Percentiles rank a stretch among this genome's conserved stretches.
Evolutionary conservation across 2,113 vertebrate genomes (phyloP).

Genomic region (Solenodon paradoxus): DNA sequence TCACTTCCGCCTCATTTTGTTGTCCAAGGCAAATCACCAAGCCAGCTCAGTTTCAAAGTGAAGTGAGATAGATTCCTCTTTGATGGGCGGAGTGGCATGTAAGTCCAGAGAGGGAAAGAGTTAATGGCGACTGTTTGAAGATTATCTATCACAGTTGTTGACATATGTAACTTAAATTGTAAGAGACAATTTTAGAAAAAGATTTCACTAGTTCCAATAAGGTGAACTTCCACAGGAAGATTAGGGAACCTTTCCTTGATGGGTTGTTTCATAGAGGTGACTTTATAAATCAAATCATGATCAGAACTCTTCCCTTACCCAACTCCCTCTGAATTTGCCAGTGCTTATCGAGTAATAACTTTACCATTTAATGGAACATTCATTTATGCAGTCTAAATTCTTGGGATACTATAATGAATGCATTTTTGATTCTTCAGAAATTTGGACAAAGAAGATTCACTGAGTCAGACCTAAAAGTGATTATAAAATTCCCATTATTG

Average conservation of each 20-base stretch:
- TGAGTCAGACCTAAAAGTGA: conserved; percentile 28
- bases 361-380: background rate
- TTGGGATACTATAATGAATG: conserved; percentile 12
- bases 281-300: background rate
- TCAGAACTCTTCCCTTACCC: background rate
- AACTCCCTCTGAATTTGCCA: background rate
- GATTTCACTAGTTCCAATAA: background rate
- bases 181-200: background rate
- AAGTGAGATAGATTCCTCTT: background rate
- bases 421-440: conserved; percentile 16
- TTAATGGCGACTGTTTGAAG: background rate
- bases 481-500: background rate
- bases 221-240: background rate
- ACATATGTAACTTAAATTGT: background rate
- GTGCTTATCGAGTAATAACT: background rate
- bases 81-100: background rate
- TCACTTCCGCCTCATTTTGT: background rate
- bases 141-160: background rate
- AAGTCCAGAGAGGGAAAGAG: background rate
- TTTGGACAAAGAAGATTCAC: background rate
- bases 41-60: background rate
- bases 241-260: background rate
- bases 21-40: background rate
- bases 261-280: background rate
- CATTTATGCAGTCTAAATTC: conserved; percentile 7